phyloP scores from a whole-genome alignment of 1,140 invertebrate genomes.

The Penaeus indicus region DNA sequence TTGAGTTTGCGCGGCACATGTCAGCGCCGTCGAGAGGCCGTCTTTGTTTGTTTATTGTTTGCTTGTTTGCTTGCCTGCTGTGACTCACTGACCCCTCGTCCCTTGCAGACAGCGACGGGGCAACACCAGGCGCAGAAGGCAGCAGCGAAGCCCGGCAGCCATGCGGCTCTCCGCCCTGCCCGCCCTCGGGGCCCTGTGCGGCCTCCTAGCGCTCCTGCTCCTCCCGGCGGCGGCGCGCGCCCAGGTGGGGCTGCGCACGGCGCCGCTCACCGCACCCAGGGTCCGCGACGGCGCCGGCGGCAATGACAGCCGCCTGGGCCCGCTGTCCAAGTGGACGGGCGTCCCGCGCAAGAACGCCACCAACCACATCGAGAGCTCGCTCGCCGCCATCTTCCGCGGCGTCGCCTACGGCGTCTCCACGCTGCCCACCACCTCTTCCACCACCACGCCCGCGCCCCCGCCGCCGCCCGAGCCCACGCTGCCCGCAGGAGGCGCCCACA shows the following conservation, averaged over 20 bases:
- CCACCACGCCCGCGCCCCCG: constrained; percentile 41
- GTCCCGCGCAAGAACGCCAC: constrained; percentile 39
- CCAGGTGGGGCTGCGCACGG: constrained; percentile 50
- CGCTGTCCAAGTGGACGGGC: constrained; percentile 37
- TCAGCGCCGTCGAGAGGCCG: too few species aligned
- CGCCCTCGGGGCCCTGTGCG: constrained; percentile 7
- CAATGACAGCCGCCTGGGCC: constrained; percentile 27
- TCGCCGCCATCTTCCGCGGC: constrained; percentile 63
- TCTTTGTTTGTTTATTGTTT: too few species aligned
- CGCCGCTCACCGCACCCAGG: constrained; percentile 44
- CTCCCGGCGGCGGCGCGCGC: not conserved
- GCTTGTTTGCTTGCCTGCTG: too few species aligned
- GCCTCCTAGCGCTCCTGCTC: constrained; percentile 26
- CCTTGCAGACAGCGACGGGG: too few species aligned
- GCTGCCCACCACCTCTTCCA: constrained; percentile 41
- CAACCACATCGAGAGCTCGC: constrained; percentile 60
- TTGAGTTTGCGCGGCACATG: too few species aligned
- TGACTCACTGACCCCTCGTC: too few species aligned
- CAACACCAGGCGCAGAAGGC: not conserved
- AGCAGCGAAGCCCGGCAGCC: not conserved
- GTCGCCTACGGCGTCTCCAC: constrained; percentile 62
- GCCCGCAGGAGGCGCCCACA: constrained; percentile 39
- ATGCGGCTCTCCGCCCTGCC: constrained; percentile 29
- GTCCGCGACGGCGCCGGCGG: constrained; percentile 35
- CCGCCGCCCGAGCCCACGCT: not conserved